These are phyloP conservation scores for Tympanoctomys barrerae DNA, from an alignment of 2,797 vertebrate genomes.

Conservation along the genomic window DNA sequence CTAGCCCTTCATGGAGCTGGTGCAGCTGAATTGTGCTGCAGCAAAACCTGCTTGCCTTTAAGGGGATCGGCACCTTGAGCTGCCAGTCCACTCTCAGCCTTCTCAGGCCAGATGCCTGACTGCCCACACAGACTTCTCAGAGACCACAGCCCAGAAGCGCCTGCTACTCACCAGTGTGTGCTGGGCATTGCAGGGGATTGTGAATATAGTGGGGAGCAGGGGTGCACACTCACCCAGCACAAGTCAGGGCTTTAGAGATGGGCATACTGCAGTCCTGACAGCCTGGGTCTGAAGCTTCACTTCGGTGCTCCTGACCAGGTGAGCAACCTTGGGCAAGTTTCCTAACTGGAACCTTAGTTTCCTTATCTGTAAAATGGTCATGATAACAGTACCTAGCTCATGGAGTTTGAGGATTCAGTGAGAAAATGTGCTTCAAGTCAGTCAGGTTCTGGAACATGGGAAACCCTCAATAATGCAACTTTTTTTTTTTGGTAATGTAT, in stretches of 20 bases:
- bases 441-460: background rate
- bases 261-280: background rate
- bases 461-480: background rate
- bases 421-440: background rate
- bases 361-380: constrained; percentile 26
- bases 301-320: background rate
- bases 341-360: background rate
- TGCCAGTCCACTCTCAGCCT: background rate
- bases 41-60: background rate
- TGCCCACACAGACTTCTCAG: background rate
- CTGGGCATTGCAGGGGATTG: background rate
- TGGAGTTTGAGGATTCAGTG: background rate
- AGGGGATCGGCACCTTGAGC: background rate
- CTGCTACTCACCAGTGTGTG: background rate
- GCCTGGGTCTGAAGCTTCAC: background rate
- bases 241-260: background rate
- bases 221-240: accelerated
- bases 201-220: background rate
- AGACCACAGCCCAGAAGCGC: background rate
- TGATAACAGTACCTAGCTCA: background rate
- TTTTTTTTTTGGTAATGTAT: background rate
- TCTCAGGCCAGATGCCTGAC: background rate
- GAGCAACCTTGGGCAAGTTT: background rate
- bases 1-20: background rate
- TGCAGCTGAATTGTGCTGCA: background rate